Base-by-base conservation (phyloP, 2,797 vertebrate species). In the Ciconia nigra region DNA sequence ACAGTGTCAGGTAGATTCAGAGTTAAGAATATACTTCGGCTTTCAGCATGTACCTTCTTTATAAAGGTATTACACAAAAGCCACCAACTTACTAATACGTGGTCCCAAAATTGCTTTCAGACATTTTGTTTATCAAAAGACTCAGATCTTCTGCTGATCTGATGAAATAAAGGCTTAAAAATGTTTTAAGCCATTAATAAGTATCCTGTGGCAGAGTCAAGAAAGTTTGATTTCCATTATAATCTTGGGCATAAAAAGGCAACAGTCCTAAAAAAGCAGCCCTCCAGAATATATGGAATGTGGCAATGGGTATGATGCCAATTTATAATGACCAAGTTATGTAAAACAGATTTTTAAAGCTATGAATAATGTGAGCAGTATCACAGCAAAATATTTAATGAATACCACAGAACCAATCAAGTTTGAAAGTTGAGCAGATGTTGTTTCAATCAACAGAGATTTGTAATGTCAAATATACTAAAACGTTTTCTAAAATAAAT, bases 71-170 rank as follows among this genome's bases (percentile, higher is more conserved):
- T 94, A 94, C 81, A 95, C 52, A 81, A 94, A 98, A 98, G 96
- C 96, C 94, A 97, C 93, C 94, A 93, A 95, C 74, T 94, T 92
- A 90, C 28, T 90, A 98, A 96, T 41, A 86, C 37, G 31, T 98
- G 97, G 97, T 98, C 98, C 97, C 98, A 97, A 78, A 96, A 93
- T 93, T 89, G 91, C 89, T 97, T 97, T 95, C 91, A 97, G 91
- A 97, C 86, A 91, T 89, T 94, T 52, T 95, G 80, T 93, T 98
- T 97, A 97, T 96, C 94, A 97, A 98, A 98, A 98, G 79, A 95
- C 92, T 95, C 92, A 97, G 96, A 96, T 97, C 95, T 82, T 94
- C 93, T 66, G 94, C 57, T 96, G 95, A 97, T 94, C 97, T 96
- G 93, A 96, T 90, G 90, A 97, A 93, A 97, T 89, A 97, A 83